A percentile compares a stretch with the other conserved stretches of the same genome.
phyloP scores from a whole-genome alignment of 2,888 invertebrate genomes.

The Lasioglossum pauxillum region DNA sequence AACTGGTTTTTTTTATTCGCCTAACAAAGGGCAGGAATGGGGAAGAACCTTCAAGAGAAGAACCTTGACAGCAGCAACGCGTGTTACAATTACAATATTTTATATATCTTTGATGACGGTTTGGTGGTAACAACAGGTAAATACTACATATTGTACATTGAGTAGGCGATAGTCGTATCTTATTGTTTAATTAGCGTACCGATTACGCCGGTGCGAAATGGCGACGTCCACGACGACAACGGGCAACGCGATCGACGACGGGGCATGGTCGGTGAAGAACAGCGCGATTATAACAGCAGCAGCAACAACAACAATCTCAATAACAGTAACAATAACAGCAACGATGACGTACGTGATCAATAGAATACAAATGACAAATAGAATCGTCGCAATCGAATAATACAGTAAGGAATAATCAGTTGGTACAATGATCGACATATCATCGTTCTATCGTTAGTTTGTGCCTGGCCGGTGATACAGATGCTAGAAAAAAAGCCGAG shows the following conservation, averaged over 20 bases:
- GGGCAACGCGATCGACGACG: neutral
- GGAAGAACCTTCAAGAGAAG: neutral
- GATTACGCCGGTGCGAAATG: constrained; percentile 65
- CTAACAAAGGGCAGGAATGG: neutral
- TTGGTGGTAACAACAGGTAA: constrained; percentile 85
- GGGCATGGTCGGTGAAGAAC: constrained; percentile 46
- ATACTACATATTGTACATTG: constrained; percentile 85
- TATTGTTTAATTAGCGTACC: constrained; percentile 79
- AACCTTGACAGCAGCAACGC: constrained; percentile 38
- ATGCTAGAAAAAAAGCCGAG: constrained; percentile 7
- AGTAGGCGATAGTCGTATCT: constrained; percentile 84
- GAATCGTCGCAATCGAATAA: constrained; percentile 25
- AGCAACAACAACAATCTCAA: constrained; percentile 60
- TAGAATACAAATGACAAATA: constrained; percentile 32
- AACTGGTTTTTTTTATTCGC: neutral
- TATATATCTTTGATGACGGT: constrained; percentile 85
- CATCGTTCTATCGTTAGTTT: constrained; percentile 17
- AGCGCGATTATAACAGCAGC: constrained; percentile 61
- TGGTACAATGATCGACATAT: constrained; percentile 2
- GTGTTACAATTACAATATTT: constrained; percentile 84
- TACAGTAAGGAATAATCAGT: constrained; percentile 29
- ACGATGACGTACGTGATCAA: constrained; percentile 55
- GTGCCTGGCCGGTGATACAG: constrained; percentile 17
- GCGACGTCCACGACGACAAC: constrained; percentile 65
- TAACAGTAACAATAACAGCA: constrained; percentile 58